Base-by-base conservation (phyloP, 2,797 vertebrate genomes). In the Staurois parvus region DNA sequence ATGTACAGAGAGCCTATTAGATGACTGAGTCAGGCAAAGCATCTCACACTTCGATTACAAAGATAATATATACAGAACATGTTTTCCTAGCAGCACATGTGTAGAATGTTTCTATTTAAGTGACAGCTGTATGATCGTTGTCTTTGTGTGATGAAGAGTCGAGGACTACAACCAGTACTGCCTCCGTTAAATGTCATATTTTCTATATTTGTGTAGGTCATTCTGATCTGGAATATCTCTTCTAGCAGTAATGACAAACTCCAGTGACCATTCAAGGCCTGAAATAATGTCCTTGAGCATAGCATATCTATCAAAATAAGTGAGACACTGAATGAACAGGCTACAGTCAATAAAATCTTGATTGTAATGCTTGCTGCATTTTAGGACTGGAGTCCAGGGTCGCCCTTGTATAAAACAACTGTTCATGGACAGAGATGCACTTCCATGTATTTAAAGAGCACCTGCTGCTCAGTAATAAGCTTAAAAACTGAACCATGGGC, bases 41-140 rank as follows among this genome's bases (percentile, higher is more conserved):
- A 72, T 72, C 30, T 67, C 62, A 28, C 67, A 67, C 76, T 67
- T 66, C 0, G 3, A 42, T 78, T 66, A 40, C 59, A 40, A 78
- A 32, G n/a, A 66, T 78, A 67, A 78, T 37, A 78, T 66, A 24
- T 66, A 78, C 75, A n/a, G 56, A 19, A 62, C 15, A 59, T 78
- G 76, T 66, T 10, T 78, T 78, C 13, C 19, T 37, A 66, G 59
- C 24, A 9, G 26, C 12, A 67, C 62, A 78, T 19, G 34, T 67
- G 59, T 64, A 29, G 40, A 64, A 78, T 67, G 26, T 21, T 37
- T 67, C 26, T 29, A 6, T 45, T 2, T 67, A 29, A 66, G 62
- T 12, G 21, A 26, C 62, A 67, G 28, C 48, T 76, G 48, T 76
- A 28, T 26, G 75, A 13, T 56, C 30, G 13, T 66, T 66, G 64